These are phyloP conservation scores for Cyaniris semiargus DNA, from an alignment of 2,888 invertebrate genomes.

Conservation along the genomic window DNA sequence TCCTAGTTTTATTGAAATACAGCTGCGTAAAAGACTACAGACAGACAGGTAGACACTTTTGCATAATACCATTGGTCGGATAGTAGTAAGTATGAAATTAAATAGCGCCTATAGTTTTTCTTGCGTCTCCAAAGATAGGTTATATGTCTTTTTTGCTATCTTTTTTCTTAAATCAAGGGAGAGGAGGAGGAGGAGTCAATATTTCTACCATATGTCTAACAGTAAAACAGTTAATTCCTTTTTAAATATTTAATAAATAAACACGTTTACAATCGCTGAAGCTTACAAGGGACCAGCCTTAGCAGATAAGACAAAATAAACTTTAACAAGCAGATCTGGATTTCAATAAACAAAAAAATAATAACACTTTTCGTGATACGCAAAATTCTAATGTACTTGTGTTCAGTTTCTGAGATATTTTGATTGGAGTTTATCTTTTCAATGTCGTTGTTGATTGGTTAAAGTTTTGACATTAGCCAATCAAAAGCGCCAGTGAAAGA, in stretches of 20 bases:
- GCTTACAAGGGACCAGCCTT: slow-evolving; percentile 63
- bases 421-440: not conserved
- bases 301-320: slow-evolving; percentile 49
- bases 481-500: not conserved
- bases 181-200: too few species aligned
- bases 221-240: slow-evolving; percentile 29
- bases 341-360: slow-evolving; percentile 35
- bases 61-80: too few species aligned
- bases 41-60: too few species aligned
- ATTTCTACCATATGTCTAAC: too few species aligned
- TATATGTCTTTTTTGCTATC: too few species aligned
- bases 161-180: too few species aligned
- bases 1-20: too few species aligned
- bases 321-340: slow-evolving; percentile 45
- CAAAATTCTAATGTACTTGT: not conserved
- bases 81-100: too few species aligned
- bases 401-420: not conserved
- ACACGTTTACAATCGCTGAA: slow-evolving; percentile 69
- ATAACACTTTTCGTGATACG: slow-evolving; percentile 13
- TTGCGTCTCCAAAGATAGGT: too few species aligned
- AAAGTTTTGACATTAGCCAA: not conserved
- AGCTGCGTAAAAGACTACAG: too few species aligned
- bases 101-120: too few species aligned
- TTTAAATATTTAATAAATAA: slow-evolving; percentile 69
- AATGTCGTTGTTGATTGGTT: not conserved